Evolutionary conservation across 2,113 vertebrate genomes (phyloP).

Genomic region (Gobio gobio): DNA sequence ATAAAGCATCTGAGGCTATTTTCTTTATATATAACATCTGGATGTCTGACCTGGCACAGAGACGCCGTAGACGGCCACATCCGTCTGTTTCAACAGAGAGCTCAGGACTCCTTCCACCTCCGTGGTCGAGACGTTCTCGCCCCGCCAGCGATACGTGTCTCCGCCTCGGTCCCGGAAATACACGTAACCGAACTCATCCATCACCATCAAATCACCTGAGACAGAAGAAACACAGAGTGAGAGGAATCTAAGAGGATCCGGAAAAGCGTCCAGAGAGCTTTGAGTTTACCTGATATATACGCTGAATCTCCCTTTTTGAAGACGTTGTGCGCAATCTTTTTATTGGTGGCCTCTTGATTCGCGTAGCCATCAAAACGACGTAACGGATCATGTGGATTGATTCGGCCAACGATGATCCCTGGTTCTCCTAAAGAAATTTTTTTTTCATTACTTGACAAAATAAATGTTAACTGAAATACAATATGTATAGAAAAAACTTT

Average conservation of each 20-base stretch:
- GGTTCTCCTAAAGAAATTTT: slow-evolving; percentile 87
- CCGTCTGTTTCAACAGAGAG: slow-evolving; percentile 78
- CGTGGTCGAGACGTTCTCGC: slow-evolving; percentile 87
- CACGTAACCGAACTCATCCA: slow-evolving; percentile 90
- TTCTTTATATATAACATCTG: neutral
- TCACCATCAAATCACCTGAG: slow-evolving; percentile 85
- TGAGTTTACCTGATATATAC: slow-evolving; percentile 80
- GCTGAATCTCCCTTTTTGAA: slow-evolving; percentile 82
- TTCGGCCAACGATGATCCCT: slow-evolving; percentile 81
- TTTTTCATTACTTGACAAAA: too few relatives aligned
- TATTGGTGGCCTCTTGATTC: slow-evolving; percentile 74
- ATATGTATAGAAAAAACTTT: too few relatives aligned
- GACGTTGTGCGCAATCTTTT: slow-evolving; percentile 80
- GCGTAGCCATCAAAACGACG: slow-evolving; percentile 86
- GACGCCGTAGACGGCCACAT: slow-evolving; percentile 85
- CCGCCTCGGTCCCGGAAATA: slow-evolving; percentile 86
- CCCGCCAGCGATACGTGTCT: slow-evolving; percentile 89
- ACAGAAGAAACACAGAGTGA: neutral
- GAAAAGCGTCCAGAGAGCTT: neutral
- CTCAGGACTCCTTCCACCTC: slow-evolving; percentile 87
- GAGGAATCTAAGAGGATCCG: neutral
- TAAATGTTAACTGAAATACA: too few relatives aligned
- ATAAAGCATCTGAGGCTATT: neutral
- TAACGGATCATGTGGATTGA: slow-evolving; percentile 79
- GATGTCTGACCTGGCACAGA: slow-evolving; percentile 77